A percentile compares a stretch with the other conserved stretches of the same genome.
Conservation (phyloP, 2,113 vertebrate species). For the Phaetusa simplex region DNA sequence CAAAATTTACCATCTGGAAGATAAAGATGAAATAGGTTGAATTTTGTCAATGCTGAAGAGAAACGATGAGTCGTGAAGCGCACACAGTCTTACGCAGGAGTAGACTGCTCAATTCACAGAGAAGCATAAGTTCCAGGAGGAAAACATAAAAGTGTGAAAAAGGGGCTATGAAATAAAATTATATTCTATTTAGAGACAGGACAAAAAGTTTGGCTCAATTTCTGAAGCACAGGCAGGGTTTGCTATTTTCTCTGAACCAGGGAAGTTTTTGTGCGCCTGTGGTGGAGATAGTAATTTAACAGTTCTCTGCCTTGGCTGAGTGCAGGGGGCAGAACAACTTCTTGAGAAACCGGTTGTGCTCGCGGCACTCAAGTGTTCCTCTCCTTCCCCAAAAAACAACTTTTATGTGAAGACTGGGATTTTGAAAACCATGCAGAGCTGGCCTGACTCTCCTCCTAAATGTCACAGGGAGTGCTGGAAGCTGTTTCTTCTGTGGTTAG, state of each 20-base stretch:
- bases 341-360: conserved; percentile 4
- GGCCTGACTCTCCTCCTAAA: conserved; percentile 29
- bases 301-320: not conserved
- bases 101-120: not conserved
- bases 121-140: not conserved
- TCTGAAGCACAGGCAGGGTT: not conserved
- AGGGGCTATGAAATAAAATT: not conserved
- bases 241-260: conserved; percentile 23
- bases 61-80: not conserved
- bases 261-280: not conserved
- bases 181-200: not conserved
- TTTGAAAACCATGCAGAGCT: conserved; percentile 26
- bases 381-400: conserved; percentile 20
- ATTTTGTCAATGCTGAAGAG: not conserved
- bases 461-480: conserved; percentile 46
- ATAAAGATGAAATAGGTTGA: not conserved
- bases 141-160: not conserved
- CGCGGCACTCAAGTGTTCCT: not conserved
- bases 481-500: not conserved
- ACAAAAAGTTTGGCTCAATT: not conserved
- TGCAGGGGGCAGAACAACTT: not conserved
- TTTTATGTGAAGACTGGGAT: conserved; percentile 50
- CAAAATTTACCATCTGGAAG: not conserved
- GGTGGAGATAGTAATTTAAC: not conserved
- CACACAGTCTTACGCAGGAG: not conserved